Evolutionary conservation across 2,113 vertebrate genomes (phyloP).

Genomic region (Pseudopipra pipra): DNA sequence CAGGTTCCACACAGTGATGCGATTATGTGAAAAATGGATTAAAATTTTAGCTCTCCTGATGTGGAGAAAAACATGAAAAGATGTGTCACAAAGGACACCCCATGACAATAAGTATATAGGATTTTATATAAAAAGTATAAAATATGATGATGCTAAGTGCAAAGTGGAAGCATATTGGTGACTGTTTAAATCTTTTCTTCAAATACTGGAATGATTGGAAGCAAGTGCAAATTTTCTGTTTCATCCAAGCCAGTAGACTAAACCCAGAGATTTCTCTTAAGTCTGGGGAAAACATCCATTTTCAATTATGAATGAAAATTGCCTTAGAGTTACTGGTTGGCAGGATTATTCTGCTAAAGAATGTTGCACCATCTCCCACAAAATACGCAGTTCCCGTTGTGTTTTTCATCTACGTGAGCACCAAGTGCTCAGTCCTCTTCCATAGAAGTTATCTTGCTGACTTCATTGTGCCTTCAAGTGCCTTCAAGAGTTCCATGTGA

Average conservation of each 20-base stretch:
- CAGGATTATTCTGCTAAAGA: not conserved
- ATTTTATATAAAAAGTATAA: not conserved
- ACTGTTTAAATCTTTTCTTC: not conserved
- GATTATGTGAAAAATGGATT: not conserved
- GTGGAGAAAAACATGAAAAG: not conserved
- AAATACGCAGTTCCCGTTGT: not conserved
- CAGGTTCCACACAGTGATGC: not conserved
- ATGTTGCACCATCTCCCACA: not conserved
- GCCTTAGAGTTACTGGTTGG: not conserved
- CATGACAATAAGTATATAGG: not conserved
- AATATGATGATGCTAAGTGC: not conserved
- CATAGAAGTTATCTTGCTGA: not conserved
- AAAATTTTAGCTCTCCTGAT: not conserved
- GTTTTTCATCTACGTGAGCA: not conserved
- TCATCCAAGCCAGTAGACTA: not conserved
- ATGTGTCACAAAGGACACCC: not conserved
- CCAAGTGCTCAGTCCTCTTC: not conserved
- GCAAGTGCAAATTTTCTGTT: not conserved
- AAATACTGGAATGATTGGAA: not conserved
- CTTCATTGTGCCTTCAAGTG: not conserved
- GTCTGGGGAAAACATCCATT: not conserved
- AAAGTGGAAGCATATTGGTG: not conserved
- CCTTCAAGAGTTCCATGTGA: not conserved
- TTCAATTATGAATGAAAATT: conserved; percentile 13
- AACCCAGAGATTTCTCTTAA: not conserved